Conservation (phyloP, 1,140 invertebrate genomes). For the Diplogasteroides magnus region DNA sequence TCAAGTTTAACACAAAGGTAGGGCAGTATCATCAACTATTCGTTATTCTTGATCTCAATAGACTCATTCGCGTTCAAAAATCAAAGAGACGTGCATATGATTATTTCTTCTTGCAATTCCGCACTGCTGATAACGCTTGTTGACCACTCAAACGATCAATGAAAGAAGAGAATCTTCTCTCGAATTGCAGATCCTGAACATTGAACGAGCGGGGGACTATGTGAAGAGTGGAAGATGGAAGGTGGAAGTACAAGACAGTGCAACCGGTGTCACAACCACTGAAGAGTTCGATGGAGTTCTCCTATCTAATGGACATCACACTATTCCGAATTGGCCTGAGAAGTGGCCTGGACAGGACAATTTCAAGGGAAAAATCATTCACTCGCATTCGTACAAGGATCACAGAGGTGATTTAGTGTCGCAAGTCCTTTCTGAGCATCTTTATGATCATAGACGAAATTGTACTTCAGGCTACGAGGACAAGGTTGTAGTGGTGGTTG, state of each 20-base stretch:
- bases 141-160: too few species aligned
- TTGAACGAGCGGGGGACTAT: constrained; percentile 34
- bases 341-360: constrained; percentile 44
- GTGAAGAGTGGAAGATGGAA: constrained; percentile 44
- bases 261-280: constrained; percentile 19
- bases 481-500: constrained; percentile 57
- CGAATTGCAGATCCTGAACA: neutral
- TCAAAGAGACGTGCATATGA: too few species aligned
- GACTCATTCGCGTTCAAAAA: constrained; percentile 42
- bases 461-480: constrained; percentile 47
- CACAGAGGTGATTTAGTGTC: constrained; percentile 61
- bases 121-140: too few species aligned
- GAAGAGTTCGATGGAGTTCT: constrained; percentile 57
- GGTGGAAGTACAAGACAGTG: constrained; percentile 29
- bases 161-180: constrained; percentile 13
- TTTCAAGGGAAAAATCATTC: constrained; percentile 55
- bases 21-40: too few species aligned
- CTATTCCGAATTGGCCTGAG: constrained; percentile 45
- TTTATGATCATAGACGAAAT: constrained; percentile 34
- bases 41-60: constrained; percentile 48
- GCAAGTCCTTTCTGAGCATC: constrained; percentile 53
- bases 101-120: too few species aligned
- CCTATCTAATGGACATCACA: constrained; percentile 52
- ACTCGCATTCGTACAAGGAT: constrained; percentile 48
- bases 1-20: constrained; percentile 35